Base-by-base conservation (phyloP, 2,113 vertebrate species). In the Struthio camelus region DNA sequence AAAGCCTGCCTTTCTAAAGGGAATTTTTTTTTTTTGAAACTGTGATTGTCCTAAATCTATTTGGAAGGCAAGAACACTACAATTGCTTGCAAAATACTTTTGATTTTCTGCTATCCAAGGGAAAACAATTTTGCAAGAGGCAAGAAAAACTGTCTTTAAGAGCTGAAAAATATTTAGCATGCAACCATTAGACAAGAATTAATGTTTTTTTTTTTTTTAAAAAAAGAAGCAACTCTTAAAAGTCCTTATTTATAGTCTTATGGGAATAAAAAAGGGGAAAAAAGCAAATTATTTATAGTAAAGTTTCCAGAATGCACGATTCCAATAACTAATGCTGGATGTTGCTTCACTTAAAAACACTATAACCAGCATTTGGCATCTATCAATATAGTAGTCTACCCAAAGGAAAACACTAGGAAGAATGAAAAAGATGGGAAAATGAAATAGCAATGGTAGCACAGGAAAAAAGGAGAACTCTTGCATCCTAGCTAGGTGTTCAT, bases 231-330 rank as follows among this genome's bases (percentile, higher is more conserved):
- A 32, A 18, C 56, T 59, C 53, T 20, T 51, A 73, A 56, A 18
- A 72, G 9, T 91, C 84, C 6, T 10, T 77, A 58, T 77, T 87
- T 80, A 65, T 17, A 93, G 44, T 59, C 62, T 85, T 77, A 64
- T 11, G 59, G 66, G 62, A 92, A 90, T 87, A 86, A 87, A 95
- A 95, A 67, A 54, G 12, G 19, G 19, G 40, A 73, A 73, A 73
- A 50, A 88, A 85, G 38, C 10, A 51, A 72, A 92, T 64, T 82
- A 96, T 72, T 97, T 92, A 91, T 78, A 92, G 90, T 28, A 5
- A 96, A 73, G n/a, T 91, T 87, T 94, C 91, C 71, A 87, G 36
- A 51, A 77, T 87, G 72, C 11, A 54, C 19, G 50, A 91, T 80
- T 12, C 44, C 53, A 80, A 7, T 79, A 85, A 58, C 66, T 87